Base-by-base conservation (phyloP, 2,888 invertebrate species). In the Apodemia mormo region DNA sequence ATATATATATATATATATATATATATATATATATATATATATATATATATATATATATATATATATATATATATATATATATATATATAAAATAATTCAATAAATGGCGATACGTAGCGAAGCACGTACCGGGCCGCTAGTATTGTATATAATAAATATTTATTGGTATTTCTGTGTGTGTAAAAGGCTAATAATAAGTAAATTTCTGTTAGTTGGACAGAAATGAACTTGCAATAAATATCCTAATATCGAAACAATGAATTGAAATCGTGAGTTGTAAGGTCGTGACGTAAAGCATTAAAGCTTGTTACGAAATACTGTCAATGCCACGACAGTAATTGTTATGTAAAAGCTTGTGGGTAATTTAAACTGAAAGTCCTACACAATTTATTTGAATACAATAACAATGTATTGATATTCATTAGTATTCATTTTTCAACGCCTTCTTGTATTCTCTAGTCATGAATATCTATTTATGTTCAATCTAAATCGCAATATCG, bases 271-370 rank as follows among this genome's bases (percentile, higher is more conserved):
- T 76, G 76, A 75, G 74, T 70, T 68, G 73, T 67, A 68, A 80
- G 76, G 81, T 84, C 84, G 85, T 88, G 85, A 83, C 82, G 81
- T 80, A 83, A 82, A 81, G 78, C 77, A 79, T 81, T 76, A 76
- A 81, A 78, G 77, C 75, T 74, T 74, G 78, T 86, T 88, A 85
- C 82, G 82, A 87, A 87, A 89, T 78, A 77, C 79, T 73, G 73
- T 85, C 88, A 89, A 89, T 89, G 88, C 80, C 86, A 84, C 78
- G 79, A 80, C 74, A 77, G 78, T 79, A 82, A 81, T 82, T 76
- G 75, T 76, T 75, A 68, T 33, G 52, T 49, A 43, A 68, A 30
- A 68, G 10, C 52, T 61, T 61, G 61, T 33, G 33, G 30, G 61
- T 30, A 61, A 61, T 30, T 33, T 61, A 30, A 61, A 61, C 61